phyloP scores from a whole-genome alignment of 1,140 invertebrate species.

The Chionoecetes opilio region DNA sequence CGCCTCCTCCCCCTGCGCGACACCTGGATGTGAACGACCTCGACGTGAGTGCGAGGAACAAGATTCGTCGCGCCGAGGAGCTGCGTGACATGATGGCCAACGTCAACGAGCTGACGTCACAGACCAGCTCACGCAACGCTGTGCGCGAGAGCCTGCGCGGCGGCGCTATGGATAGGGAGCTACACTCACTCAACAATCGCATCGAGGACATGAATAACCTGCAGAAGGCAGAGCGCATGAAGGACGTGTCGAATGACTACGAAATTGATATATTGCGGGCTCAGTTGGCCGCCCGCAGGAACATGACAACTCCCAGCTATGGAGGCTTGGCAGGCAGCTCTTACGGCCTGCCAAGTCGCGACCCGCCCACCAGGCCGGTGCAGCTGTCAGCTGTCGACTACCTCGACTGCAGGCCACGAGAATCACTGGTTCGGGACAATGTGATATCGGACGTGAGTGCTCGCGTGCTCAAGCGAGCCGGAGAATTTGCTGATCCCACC shows the following conservation, averaged over 20 bases:
- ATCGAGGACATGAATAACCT: slow-evolving; percentile 63
- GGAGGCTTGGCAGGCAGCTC: not conserved
- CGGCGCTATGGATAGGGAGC: slow-evolving; percentile 71
- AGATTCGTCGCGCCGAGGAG: slow-evolving; percentile 65
- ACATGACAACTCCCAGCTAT: not conserved
- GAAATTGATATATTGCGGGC: slow-evolving; percentile 64
- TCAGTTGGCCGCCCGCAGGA: slow-evolving; percentile 50
- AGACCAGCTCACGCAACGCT: slow-evolving; percentile 72
- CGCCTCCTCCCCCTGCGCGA: not conserved
- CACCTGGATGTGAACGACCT: slow-evolving; percentile 45
- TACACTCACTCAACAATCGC: slow-evolving; percentile 48
- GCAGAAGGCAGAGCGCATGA: slow-evolving; percentile 57
- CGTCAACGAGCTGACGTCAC: slow-evolving; percentile 78
- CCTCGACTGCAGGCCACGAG: slow-evolving; percentile 28
- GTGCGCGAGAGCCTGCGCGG: slow-evolving; percentile 69
- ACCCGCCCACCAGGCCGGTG: not conserved
- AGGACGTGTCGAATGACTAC: slow-evolving; percentile 7
- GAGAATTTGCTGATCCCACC: slow-evolving; percentile 68
- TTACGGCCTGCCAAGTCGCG: not conserved
- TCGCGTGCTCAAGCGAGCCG: slow-evolving; percentile 75
- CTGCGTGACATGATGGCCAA: slow-evolving; percentile 68
- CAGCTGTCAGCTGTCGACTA: not conserved
- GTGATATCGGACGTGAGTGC: slow-evolving; percentile 77
- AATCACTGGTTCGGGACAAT: slow-evolving; percentile 61
- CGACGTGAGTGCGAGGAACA: slow-evolving; percentile 66